Evolutionary conservation across 2,888 invertebrate genomes (phyloP), one percentile per base, ranked within the genome.

Genomic region (Caenorhabditis sinica): DNA sequence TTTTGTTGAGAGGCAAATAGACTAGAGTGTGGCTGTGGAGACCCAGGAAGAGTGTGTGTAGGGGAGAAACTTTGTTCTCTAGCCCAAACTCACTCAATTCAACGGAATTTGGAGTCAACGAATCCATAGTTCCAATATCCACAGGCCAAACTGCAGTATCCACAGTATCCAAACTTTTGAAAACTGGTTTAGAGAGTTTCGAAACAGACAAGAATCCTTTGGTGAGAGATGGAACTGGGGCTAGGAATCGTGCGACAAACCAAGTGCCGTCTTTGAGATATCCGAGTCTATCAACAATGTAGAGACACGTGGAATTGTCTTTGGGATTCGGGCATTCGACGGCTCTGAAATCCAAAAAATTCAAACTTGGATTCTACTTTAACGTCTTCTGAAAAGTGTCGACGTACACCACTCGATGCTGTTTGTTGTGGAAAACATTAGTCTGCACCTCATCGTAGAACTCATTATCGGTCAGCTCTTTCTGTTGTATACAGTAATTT

Each of bases 251-350:
- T 33, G 43, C 79, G 25, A 68, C 71, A 28, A 79, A 71, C 79
- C 79, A 79, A 11, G 28, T 28, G 45, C 74, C 71, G 28, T 71
- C 71, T 0, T 9, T 9, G 1, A 28, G 8, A 33, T 71, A 71
- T 65, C 79, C 79, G 15, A 79, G 30, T 51, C 45, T 9, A 45
- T 79, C 79, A 17, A 79, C 49, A 30, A 79, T 71, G 28, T 71
- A 79, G 3, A 79, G 71, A 56, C 79, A 79, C 13, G 79, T 71
- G 28, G 79, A 63, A 30, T 79, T 79, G 28, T 79, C 79, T 28
- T 33, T 43, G 9, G 65, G 71, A 33, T 79, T 25, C 11, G 71
- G 23, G 13, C 79, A 79, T 23, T 79, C 79, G 23, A 45, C 1
- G 0, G 53, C 61, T 45, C 79, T 79, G 45, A 20, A 71, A 66